Conservation (phyloP, 2,888 invertebrate genomes). For the Chorisops tibialis region DNA sequence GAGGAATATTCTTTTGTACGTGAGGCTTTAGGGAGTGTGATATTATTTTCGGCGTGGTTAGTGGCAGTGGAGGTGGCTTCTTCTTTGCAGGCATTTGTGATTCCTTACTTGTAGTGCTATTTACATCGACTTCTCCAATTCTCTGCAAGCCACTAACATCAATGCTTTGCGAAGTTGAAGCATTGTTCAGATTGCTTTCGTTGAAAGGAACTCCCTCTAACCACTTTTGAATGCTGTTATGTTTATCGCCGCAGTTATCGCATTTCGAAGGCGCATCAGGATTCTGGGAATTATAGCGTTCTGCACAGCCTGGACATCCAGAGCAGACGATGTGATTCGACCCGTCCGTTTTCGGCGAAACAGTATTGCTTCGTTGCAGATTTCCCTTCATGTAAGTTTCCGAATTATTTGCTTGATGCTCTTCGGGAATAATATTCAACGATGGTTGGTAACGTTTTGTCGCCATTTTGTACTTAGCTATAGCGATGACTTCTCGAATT, state of each 20-base stretch:
- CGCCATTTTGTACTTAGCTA: conserved; percentile 85
- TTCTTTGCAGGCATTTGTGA: background rate
- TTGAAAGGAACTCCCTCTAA: conserved; percentile 64
- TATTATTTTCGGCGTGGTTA: conserved; percentile 35
- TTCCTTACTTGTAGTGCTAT: background rate
- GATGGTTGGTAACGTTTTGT: conserved; percentile 76
- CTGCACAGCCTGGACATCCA: conserved; percentile 66
- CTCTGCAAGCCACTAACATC: conserved; percentile 45
- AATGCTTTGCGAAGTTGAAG: background rate
- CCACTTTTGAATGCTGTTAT: conserved; percentile 72
- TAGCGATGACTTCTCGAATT: conserved; percentile 85
- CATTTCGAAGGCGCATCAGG: conserved; percentile 28
- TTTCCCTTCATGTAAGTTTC: conserved; percentile 47
- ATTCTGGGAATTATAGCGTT: conserved; percentile 35
- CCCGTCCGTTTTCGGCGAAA: conserved; percentile 50
- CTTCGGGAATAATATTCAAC: conserved; percentile 77
- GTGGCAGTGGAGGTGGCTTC: conserved; percentile 42
- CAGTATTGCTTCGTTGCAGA: background rate
- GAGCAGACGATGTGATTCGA: conserved; percentile 39
- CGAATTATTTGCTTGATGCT: conserved; percentile 57
- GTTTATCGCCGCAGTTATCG: conserved; percentile 64
- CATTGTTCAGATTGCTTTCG: conserved; percentile 34
- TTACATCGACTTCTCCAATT: conserved; percentile 23
- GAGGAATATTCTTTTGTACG: conserved; percentile 25
- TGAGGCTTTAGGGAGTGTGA: conserved; percentile 34